Evolutionary conservation across 2,113 vertebrate genomes (phyloP).

Genomic region (Nyctibius bracteatus): DNA sequence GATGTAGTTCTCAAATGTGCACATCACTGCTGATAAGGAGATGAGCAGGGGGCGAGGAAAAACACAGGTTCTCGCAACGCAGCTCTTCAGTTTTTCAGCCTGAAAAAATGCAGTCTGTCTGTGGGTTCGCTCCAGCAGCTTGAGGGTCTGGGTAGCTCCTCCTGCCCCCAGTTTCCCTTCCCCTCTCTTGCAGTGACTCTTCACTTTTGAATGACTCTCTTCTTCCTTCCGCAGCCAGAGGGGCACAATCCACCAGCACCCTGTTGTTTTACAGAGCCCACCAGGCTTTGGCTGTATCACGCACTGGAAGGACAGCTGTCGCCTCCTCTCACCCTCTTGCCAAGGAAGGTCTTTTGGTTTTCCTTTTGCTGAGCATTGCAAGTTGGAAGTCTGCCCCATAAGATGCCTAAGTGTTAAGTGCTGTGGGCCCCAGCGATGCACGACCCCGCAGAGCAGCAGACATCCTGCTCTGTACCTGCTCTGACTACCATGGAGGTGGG

Average conservation of each 20-base stretch:
- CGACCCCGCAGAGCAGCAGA: background rate
- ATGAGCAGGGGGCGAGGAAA: background rate
- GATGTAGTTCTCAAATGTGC: background rate
- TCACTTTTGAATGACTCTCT: background rate
- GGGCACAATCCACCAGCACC: background rate
- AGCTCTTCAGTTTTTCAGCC: background rate
- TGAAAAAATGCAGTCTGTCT: background rate
- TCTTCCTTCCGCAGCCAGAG: background rate
- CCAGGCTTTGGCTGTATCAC: background rate
- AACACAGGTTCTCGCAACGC: background rate
- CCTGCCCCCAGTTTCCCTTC: background rate
- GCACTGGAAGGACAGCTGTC: background rate
- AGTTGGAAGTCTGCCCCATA: background rate
- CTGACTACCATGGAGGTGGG: background rate
- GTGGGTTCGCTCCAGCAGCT: background rate
- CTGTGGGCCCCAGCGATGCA: background rate
- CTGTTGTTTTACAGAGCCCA: background rate
- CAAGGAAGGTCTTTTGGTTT: background rate
- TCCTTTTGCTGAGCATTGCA: background rate
- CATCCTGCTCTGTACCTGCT: background rate
- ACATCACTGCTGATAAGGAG: background rate
- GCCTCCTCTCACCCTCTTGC: background rate
- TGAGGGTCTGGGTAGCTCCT: background rate
- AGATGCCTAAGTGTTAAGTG: background rate
- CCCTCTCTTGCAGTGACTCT: background rate